These are phyloP conservation scores for Probosciger aterrimus DNA, from an alignment of 2,113 vertebrate species.

Conservation along the genomic window DNA sequence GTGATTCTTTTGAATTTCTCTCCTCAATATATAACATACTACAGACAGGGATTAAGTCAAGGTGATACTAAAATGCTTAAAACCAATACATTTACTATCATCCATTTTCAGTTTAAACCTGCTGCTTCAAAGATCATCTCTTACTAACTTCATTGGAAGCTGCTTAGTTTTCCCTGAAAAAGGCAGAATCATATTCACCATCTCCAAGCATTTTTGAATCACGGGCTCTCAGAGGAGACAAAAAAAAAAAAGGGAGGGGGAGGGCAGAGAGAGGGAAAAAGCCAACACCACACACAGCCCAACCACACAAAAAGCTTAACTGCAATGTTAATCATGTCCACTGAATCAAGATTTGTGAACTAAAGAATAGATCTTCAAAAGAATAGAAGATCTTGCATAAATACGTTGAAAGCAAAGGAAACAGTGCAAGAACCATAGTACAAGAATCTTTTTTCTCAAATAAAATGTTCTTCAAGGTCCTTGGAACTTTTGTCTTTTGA, in stretches of 20 bases:
- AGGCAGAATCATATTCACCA: background rate
- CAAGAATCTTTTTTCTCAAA: background rate
- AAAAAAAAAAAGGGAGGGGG: too few species aligned
- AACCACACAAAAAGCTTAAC: background rate
- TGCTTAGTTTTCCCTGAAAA: background rate
- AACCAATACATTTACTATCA: background rate
- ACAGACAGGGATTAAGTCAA: background rate
- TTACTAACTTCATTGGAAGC: background rate
- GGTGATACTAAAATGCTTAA: background rate
- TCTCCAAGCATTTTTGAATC: background rate
- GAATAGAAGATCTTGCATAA: background rate
- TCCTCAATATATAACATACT: background rate
- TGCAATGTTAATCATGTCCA: background rate
- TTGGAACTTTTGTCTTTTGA: background rate
- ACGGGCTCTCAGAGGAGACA: background rate
- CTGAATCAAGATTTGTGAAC: background rate
- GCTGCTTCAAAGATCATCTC: background rate
- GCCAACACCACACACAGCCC: background rate
- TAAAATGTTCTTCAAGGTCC: background rate
- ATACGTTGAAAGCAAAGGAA: background rate
- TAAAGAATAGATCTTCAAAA: background rate
- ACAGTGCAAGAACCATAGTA: background rate
- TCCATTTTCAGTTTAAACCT: background rate
- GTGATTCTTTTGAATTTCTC: background rate
- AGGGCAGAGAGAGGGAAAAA: background rate